These are phyloP conservation scores for Lepidocyrtoides sp. DNA, from an alignment of 2,888 invertebrate genomes.

Conservation along the genomic window DNA sequence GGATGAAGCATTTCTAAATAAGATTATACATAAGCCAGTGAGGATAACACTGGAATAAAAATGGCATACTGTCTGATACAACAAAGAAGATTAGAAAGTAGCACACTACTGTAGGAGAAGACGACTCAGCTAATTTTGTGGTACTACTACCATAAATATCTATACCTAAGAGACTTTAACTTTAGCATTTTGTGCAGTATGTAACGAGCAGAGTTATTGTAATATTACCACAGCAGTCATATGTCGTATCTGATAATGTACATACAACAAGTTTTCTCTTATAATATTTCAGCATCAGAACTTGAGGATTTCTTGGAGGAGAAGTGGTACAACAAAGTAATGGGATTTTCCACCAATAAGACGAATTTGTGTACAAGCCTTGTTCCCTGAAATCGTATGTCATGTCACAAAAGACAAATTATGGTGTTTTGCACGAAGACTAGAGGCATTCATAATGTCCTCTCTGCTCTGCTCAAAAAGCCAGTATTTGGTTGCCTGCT, in stretches of 20 bases:
- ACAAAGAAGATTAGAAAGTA: conserved; percentile 11
- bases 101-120: conserved; percentile 1
- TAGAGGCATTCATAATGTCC: conserved; percentile 78
- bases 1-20: conserved; percentile 67
- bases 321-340: conserved; percentile 74
- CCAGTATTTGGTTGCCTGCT: background rate
- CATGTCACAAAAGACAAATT: conserved; percentile 80
- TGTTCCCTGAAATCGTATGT: conserved; percentile 80
- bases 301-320: conserved; percentile 47
- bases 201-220: background rate
- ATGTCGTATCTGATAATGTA: background rate
- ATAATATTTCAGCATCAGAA: background rate
- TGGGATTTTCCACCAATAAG: conserved; percentile 78
- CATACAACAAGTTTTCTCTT: background rate
- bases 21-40: conserved; percentile 55
- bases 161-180: background rate
- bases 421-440: conserved; percentile 78
- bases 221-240: background rate
- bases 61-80: background rate
- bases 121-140: conserved; percentile 74
- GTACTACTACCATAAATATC: conserved; percentile 45
- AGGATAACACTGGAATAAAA: background rate
- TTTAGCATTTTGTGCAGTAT: background rate
- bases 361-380: conserved; percentile 78
- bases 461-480: conserved; percentile 37